Percentiles rank a stretch among this genome's conserved stretches.
These are phyloP conservation scores for Popillia japonica DNA, from an alignment of 1,140 invertebrate genomes.

Conservation along the genomic window DNA sequence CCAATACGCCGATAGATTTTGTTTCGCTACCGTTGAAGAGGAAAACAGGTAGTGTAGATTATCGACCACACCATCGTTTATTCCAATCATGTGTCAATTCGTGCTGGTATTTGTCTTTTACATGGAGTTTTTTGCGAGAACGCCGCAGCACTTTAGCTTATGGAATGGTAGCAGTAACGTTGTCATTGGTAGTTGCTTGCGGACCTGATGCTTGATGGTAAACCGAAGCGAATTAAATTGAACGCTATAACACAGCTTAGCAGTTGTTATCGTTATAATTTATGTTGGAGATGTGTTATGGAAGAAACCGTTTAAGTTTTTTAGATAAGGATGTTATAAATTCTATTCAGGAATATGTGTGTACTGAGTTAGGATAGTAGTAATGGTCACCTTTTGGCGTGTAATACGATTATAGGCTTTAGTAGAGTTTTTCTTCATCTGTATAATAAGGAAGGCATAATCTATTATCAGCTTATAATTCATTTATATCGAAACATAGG, in stretches of 20 bases:
- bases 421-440: too few species aligned
- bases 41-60: constrained; percentile 53
- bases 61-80: constrained; percentile 51
- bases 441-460: too few species aligned
- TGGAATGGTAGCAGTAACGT: not conserved
- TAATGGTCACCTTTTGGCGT: too few species aligned
- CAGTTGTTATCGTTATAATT: too few species aligned
- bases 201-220: not conserved
- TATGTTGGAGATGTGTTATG: too few species aligned
- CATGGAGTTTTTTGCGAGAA: constrained; percentile 1
- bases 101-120: constrained; percentile 49
- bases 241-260: not conserved
- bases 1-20: not conserved
- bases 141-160: not conserved
- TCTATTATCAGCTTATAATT: too few species aligned
- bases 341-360: too few species aligned
- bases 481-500: too few species aligned
- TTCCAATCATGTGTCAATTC: constrained; percentile 51
- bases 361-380: too few species aligned
- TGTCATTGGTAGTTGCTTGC: not conserved
- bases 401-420: too few species aligned
- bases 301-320: too few species aligned
- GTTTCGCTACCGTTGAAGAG: not conserved
- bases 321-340: too few species aligned
- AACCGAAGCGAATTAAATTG: not conserved